Base-by-base conservation (phyloP, 2,888 invertebrate genomes). In the Plagiodera versicolora region DNA sequence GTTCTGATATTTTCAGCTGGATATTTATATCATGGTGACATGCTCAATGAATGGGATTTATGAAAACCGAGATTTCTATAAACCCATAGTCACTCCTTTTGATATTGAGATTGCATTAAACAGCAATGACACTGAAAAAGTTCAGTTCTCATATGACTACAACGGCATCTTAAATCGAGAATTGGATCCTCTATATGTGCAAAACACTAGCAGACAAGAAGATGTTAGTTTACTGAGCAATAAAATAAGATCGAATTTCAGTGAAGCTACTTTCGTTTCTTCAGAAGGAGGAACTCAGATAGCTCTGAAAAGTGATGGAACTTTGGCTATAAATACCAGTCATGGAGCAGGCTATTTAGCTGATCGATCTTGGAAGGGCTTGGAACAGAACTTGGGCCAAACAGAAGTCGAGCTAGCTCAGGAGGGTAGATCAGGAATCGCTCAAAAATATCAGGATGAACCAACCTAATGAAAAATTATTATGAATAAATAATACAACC, bases 31-130 rank as follows among this genome's bases (percentile, higher is more conserved):
- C 0, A 84, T 94, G 72, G 87, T 99, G 54, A 90, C 95, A 0
- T 99, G 98, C 76, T 89, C 95, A 1, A 94, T 96, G 80, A 95
- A 92, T 74, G 89, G 92, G 66, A 83, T 95, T 44, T 89, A 90
- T 74, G 90, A 91, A 74, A 89, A 88, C 51, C 86, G 89, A 70
- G 95, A 97, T 57, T 96, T 92, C 78, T 92, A 91, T 73, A 91
- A 90, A 75, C 96, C 98, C 0, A 87, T 99, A 52, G 88, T 95
- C 0, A 94, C 95, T 18, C 92, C 96, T 0, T 95, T 89, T 79
- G 98, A 99, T 81, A 84, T 98, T 18, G 98, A 98, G 82, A 83
- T 90, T 58, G 91, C 92, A 2, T 79, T 92, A 16, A 92, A 92
- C 77, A 81, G 81, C 2, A 79, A 81, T 1, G 80, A 84, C 72